Evolutionary conservation across 2,113 vertebrate genomes (phyloP).

Genomic region (Dendropsophus ebraccatus): DNA sequence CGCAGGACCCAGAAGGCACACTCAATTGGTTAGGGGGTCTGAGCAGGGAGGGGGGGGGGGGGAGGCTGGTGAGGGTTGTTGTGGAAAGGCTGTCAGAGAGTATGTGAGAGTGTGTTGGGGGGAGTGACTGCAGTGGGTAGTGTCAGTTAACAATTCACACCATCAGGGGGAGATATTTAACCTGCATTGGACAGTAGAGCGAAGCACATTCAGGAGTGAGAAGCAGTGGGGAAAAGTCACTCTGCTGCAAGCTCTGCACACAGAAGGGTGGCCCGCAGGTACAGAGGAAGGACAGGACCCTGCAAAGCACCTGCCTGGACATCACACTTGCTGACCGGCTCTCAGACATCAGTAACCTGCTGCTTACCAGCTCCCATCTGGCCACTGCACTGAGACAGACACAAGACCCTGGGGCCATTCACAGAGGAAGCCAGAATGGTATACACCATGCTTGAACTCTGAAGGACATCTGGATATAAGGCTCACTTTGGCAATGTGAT

Average conservation of each 20-base stretch:
- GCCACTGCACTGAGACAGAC: slow-evolving; percentile 40
- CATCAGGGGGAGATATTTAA: slow-evolving; percentile 86
- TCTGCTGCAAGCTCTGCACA: slow-evolving; percentile 34
- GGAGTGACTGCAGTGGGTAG: slow-evolving; percentile 84
- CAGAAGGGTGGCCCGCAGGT: slow-evolving; percentile 18
- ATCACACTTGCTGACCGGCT: neutral
- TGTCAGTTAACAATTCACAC: slow-evolving; percentile 78
- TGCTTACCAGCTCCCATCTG: slow-evolving; percentile 41
- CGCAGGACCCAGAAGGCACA: slow-evolving; percentile 59
- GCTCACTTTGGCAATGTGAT: slow-evolving; percentile 51
- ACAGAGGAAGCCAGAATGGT: slow-evolving; percentile 39
- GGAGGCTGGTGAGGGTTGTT: slow-evolving; percentile 59
- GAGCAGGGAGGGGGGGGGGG: slow-evolving; percentile 39
- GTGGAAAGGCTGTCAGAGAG: slow-evolving; percentile 73
- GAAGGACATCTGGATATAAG: slow-evolving; percentile 56
- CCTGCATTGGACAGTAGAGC: slow-evolving; percentile 78
- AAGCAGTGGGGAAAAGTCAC: slow-evolving; percentile 55
- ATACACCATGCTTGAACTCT: slow-evolving; percentile 41
- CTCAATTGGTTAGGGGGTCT: slow-evolving; percentile 52
- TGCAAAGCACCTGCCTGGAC: slow-evolving; percentile 34
- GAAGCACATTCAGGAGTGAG: slow-evolving; percentile 76
- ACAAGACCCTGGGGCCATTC: slow-evolving; percentile 43
- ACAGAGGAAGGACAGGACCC: slow-evolving; percentile 33
- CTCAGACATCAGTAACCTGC: slow-evolving; percentile 36
- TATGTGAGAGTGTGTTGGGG: slow-evolving; percentile 79